A percentile compares a stretch with the other conserved stretches of the same genome.
These are phyloP conservation scores for Takifugu flavidus DNA, from an alignment of 2,113 vertebrate genomes.

Conservation along the genomic window DNA sequence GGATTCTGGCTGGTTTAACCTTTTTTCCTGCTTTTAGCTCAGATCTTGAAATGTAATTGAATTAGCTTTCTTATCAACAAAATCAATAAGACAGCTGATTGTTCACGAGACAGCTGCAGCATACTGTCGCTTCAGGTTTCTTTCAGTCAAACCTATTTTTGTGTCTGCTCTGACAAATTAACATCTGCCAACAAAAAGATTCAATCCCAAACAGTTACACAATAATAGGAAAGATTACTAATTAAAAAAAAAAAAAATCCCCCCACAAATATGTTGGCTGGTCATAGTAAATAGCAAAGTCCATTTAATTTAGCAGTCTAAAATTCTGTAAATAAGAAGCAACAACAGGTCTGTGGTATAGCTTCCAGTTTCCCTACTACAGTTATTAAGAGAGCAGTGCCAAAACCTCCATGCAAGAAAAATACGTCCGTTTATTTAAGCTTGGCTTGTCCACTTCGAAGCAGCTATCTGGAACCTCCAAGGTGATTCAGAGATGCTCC, in stretches of 20 bases:
- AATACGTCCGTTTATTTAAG: too few species aligned
- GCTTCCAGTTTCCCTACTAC: conserved; percentile 64
- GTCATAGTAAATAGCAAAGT: too few species aligned
- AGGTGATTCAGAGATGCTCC: too few species aligned
- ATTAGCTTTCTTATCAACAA: conserved; percentile 29
- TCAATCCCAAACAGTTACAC: too few species aligned
- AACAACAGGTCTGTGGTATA: conserved; percentile 23
- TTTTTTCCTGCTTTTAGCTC: not conserved
- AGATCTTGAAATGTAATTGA: conserved; percentile 38
- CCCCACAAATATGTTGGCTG: too few species aligned
- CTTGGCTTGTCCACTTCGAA: too few species aligned
- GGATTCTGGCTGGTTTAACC: not conserved
- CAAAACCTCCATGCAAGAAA: conserved; percentile 40
- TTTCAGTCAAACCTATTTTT: conserved; percentile 6
- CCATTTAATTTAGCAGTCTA: conserved; percentile 14
- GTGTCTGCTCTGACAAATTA: too few species aligned
- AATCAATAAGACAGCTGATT: conserved; percentile 50
- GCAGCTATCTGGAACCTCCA: too few species aligned
- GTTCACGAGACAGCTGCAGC: conserved; percentile 19
- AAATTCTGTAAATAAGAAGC: conserved; percentile 54
- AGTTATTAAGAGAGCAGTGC: conserved; percentile 64
- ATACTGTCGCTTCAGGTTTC: conserved; percentile 4
- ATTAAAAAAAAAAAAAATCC: too few species aligned
- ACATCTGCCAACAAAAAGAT: too few species aligned
- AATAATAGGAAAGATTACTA: too few species aligned